Evolutionary conservation across 2,888 invertebrate genomes (phyloP).

Genomic region (Carabus problematicus): DNA sequence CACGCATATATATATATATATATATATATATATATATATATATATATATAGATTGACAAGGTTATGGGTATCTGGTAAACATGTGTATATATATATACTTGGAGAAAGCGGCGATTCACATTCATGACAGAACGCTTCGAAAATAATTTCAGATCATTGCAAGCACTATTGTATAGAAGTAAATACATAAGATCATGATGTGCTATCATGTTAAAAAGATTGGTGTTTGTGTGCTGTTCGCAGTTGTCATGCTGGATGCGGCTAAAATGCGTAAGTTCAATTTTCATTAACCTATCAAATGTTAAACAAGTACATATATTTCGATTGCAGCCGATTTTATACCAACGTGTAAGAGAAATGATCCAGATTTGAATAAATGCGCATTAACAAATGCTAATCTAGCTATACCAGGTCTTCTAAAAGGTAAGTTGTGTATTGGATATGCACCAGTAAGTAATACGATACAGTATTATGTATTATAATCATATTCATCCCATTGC

Average conservation of each 20-base stretch:
- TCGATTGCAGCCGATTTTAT: constrained; percentile 44
- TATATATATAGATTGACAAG: not conserved
- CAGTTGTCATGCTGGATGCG: not conserved
- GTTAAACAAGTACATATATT: not conserved
- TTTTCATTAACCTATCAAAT: too few relatives aligned
- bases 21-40: not conserved
- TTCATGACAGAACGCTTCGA: not conserved
- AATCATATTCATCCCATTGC: constrained; percentile 27
- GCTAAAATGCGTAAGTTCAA: not conserved
- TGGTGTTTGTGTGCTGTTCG: not conserved
- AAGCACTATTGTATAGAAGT: not conserved
- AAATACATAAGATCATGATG: too few relatives aligned
- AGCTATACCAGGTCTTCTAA: constrained; percentile 23
- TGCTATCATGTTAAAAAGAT: not conserved
- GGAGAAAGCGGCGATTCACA: too few relatives aligned
- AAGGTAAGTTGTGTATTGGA: constrained; percentile 18
- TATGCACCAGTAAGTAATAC: not conserved
- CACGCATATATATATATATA: not conserved
- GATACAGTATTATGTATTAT: too few relatives aligned
- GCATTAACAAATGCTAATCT: constrained; percentile 28
- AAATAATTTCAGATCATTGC: not conserved
- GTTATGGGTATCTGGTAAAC: not conserved
- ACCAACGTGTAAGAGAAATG: constrained; percentile 11
- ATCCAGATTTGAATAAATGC: constrained; percentile 29
- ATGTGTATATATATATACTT: too few relatives aligned